These are phyloP conservation scores for Hozukius guyotensis DNA, from an alignment of 2,797 vertebrate species.

Conservation along the genomic window DNA sequence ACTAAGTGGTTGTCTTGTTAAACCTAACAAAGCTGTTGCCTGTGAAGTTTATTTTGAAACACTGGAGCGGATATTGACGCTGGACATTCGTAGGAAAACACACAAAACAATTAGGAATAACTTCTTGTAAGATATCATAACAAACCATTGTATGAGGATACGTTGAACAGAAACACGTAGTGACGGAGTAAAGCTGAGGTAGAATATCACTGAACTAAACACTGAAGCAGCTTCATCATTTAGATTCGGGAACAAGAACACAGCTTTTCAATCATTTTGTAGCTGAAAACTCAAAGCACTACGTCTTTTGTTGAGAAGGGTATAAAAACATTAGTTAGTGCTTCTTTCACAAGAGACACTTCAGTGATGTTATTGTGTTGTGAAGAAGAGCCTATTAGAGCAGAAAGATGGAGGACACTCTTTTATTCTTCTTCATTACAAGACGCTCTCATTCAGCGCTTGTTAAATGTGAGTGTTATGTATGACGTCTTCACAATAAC, in stretches of 20 bases:
- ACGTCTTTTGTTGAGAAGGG: not conserved
- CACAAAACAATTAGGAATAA: too few relatives aligned
- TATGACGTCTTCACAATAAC: not conserved
- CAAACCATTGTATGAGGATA: too few relatives aligned
- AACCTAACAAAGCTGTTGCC: too few relatives aligned
- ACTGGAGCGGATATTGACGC: too few relatives aligned
- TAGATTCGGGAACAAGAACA: not conserved
- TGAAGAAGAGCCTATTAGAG: constrained; percentile 13
- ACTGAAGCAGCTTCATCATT: not conserved
- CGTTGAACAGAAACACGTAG: not conserved
- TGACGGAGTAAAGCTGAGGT: not conserved
- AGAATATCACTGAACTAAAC: not conserved
- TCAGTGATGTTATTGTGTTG: constrained; percentile 1
- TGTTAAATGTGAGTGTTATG: not conserved
- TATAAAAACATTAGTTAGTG: not conserved
- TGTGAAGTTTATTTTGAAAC: too few relatives aligned
- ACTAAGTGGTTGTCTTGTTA: too few relatives aligned
- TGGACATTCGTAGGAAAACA: too few relatives aligned
- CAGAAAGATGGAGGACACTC: not conserved
- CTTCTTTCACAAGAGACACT: not conserved
- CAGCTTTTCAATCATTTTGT: not conserved
- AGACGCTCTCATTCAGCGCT: not conserved
- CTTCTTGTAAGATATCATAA: too few relatives aligned
- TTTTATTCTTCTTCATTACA: constrained; percentile 7
- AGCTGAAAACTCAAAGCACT: not conserved